These are phyloP conservation scores for Semicossyphus pulcher DNA, from an alignment of 2,113 vertebrate genomes.

Conservation along the genomic window DNA sequence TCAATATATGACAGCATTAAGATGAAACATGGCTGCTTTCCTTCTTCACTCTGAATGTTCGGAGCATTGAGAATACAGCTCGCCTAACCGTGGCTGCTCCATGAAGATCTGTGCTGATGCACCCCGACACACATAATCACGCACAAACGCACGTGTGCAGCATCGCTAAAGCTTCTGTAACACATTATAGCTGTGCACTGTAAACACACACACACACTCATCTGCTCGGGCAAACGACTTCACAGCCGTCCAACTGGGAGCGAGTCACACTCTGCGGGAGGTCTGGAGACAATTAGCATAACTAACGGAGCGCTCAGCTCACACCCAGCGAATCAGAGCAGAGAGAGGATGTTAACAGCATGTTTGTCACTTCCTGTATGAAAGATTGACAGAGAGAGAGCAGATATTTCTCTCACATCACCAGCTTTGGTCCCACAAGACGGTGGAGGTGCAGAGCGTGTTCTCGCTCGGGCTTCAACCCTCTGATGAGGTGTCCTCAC, in stretches of 20 bases:
- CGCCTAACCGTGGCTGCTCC: too few species aligned
- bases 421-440: conserved; percentile 38
- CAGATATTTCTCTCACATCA: conserved; percentile 53
- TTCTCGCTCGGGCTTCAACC: conserved; percentile 7
- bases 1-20: conserved; percentile 41
- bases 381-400: conserved; percentile 60
- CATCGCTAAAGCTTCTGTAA: conserved; percentile 60
- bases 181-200: conserved; percentile 53
- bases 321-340: conserved; percentile 44
- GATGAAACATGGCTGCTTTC: conserved; percentile 59
- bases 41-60: conserved; percentile 38
- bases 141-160: conserved; percentile 46
- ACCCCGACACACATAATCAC: conserved; percentile 59
- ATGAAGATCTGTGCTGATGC: conserved; percentile 54
- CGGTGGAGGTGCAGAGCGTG: conserved; percentile 28
- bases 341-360: conserved; percentile 34
- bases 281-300: conserved; percentile 80
- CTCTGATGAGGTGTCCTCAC: conserved; percentile 35
- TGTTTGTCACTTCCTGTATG: conserved; percentile 43
- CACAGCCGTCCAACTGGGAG: conserved; percentile 74
- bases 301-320: conserved; percentile 72
- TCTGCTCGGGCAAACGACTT: conserved; percentile 80
- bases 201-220: conserved; percentile 59
- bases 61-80: conserved; percentile 55
- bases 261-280: conserved; percentile 63